Evolutionary conservation across 1,140 invertebrate species (phyloP), one percentile per base, ranked within the genome.

Genomic region (Lordiphosa collinella): DNA sequence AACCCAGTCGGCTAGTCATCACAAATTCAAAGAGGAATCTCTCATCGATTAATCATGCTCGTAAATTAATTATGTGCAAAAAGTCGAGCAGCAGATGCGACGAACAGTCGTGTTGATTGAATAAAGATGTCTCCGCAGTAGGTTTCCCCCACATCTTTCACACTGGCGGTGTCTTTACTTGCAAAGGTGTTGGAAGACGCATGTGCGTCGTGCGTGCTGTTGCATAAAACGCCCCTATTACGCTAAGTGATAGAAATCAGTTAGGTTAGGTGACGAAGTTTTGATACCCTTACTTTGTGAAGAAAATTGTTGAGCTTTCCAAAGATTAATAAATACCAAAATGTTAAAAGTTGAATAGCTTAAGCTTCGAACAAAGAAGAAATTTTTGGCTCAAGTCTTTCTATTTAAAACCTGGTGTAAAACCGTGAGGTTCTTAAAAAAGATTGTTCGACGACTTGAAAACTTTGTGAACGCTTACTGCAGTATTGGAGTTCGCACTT

Each of bases 221-320:
- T 75, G 76, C 59, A 80, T 80, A 80, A 82, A 76, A 80, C 72
- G 70, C 76, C 76, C 52, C 71, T 76, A 80, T 80, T 80, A 80
- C 70, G 63, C 76, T 80, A 68, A 75, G 62, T 13, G n/a, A 47
- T 14, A 31, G 54, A 43, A 58, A 66, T 18, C 47, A 12, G 5
- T 18, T 18, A 0, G n/a, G 0, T 4, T 3, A n/a, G 6, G 4
- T 49, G 38, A 66, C 62, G 63, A 66, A 57, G 38, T 8, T 2
- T 0, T 9, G 6, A 58, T 66, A 16, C 63, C 1, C 61, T 66
- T 22, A 1, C 9, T 2, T 38, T 22, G 1, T 2, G 5, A 43
- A 1, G 0, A 0, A 29, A 35, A 9, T 5, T n/a, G n/a, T n/a
- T n/a, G n/a, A n/a, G n/a, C n/a, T n/a, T n/a, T n/a, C n/a, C n/a